These are phyloP conservation scores for Panurus biarmicus DNA, from an alignment of 2,113 vertebrate species.

Conservation along the genomic window DNA sequence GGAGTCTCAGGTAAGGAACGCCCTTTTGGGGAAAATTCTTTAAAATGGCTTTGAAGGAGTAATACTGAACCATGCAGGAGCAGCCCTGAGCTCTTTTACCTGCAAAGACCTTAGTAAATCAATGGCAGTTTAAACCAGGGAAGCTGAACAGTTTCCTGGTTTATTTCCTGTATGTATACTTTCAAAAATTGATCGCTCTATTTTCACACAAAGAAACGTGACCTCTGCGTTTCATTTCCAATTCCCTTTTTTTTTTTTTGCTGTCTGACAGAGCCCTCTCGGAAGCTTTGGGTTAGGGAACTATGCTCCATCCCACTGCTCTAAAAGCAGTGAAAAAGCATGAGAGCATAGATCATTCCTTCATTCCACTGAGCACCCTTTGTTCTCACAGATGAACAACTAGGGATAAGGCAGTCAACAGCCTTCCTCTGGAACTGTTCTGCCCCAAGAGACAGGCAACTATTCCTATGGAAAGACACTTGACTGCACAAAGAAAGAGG, in stretches of 20 bases:
- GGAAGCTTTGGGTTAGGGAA: background rate
- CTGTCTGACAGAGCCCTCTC: background rate
- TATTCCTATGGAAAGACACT: background rate
- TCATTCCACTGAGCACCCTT: background rate
- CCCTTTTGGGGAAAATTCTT: background rate
- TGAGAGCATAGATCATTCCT: background rate
- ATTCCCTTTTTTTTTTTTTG: background rate
- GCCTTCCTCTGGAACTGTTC: background rate
- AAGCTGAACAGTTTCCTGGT: background rate
- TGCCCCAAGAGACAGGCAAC: background rate
- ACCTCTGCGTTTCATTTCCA: background rate
- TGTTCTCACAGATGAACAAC: background rate
- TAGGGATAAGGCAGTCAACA: background rate
- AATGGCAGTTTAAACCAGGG: background rate
- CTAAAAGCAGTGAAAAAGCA: background rate
- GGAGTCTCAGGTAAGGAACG: slow-evolving; percentile 88
- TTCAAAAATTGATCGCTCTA: background rate
- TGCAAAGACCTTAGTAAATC: background rate
- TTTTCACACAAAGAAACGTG: background rate
- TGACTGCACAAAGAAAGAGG: background rate
- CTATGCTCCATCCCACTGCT: background rate
- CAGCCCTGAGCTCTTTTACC: background rate
- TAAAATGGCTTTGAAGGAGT: background rate
- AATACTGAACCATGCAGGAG: background rate
- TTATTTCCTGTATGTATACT: background rate